A percentile compares a stretch with the other conserved stretches of the same genome.
Conservation (phyloP, 2,888 invertebrate genomes). For the Lepidonotus clava region DNA sequence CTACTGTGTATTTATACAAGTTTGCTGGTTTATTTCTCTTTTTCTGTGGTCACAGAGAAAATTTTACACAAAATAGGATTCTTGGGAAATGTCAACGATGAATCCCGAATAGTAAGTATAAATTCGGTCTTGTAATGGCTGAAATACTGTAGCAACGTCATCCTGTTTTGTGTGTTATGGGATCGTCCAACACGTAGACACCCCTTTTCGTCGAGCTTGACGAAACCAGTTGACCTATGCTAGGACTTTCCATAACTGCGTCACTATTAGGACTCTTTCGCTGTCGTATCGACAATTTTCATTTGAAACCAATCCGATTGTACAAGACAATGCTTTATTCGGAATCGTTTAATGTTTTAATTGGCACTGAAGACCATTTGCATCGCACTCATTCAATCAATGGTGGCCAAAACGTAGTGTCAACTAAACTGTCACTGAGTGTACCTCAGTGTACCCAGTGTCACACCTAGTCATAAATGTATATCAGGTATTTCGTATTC, state of each 20-base stretch:
- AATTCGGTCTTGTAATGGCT: neutral
- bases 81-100: constrained; percentile 57
- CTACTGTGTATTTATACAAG: constrained; percentile 28
- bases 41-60: constrained; percentile 12
- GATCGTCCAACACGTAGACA: constrained; percentile 39
- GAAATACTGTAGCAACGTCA: constrained; percentile 44
- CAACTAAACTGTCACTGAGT: neutral
- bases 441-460: too few relatives aligned
- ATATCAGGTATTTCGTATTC: too few relatives aligned
- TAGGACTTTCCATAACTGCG: too few relatives aligned
- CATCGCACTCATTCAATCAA: constrained; percentile 29
- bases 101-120: constrained; percentile 61
- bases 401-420: constrained; percentile 5
- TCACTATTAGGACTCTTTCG: too few relatives aligned
- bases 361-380: neutral
- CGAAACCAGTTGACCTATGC: too few relatives aligned
- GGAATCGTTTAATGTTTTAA: neutral
- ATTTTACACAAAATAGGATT: constrained; percentile 27
- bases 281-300: too few relatives aligned
- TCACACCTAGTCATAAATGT: too few relatives aligned
- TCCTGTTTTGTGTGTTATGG: constrained; percentile 19
- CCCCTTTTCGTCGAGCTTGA: constrained; percentile 35
- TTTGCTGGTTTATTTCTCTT: constrained; percentile 7
- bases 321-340: too few relatives aligned
- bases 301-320: too few relatives aligned